phyloP scores from a whole-genome alignment of 2,797 vertebrate genomes.

The Karalla daura region DNA sequence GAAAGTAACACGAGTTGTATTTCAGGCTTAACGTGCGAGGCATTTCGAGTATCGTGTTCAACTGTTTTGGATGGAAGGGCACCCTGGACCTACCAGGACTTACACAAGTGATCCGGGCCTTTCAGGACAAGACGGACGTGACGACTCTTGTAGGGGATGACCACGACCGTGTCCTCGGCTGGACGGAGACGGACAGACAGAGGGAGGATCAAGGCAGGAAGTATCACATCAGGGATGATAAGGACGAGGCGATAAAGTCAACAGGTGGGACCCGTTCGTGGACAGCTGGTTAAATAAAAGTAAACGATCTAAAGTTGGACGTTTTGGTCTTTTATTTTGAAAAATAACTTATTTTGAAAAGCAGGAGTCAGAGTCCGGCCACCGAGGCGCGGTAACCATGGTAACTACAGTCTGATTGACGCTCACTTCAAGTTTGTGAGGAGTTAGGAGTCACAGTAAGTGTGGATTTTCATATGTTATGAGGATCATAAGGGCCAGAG shows the following conservation, averaged over 20 bases:
- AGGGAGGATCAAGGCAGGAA: background rate
- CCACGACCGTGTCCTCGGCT: constrained; percentile 93
- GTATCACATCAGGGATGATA: background rate
- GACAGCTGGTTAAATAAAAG: no score
- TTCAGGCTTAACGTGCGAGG: constrained; percentile 14
- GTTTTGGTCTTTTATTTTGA: no score
- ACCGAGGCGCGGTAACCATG: no score
- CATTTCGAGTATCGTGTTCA: constrained; percentile 32
- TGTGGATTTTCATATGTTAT: no score
- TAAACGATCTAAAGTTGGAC: no score
- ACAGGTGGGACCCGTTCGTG: no score
- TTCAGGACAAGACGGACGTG: constrained; percentile 93
- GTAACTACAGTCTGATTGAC: no score
- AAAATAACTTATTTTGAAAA: no score
- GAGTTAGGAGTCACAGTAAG: no score
- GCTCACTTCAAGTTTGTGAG: no score
- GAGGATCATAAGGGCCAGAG: no score
- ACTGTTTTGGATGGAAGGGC: constrained; percentile 75
- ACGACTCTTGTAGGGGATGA: constrained; percentile 92
- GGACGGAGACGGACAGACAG: constrained; percentile 29
- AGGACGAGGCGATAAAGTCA: constrained; percentile 2
- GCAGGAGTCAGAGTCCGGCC: no score
- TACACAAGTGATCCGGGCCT: constrained; percentile 98
- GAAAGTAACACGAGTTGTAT: constrained; percentile 15
- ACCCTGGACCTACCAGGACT: constrained; percentile 91